Percentiles rank a stretch among this genome's conserved stretches.
These are phyloP conservation scores for Remorina albescens DNA, from an alignment of 2,797 vertebrate species.

Conservation along the genomic window DNA sequence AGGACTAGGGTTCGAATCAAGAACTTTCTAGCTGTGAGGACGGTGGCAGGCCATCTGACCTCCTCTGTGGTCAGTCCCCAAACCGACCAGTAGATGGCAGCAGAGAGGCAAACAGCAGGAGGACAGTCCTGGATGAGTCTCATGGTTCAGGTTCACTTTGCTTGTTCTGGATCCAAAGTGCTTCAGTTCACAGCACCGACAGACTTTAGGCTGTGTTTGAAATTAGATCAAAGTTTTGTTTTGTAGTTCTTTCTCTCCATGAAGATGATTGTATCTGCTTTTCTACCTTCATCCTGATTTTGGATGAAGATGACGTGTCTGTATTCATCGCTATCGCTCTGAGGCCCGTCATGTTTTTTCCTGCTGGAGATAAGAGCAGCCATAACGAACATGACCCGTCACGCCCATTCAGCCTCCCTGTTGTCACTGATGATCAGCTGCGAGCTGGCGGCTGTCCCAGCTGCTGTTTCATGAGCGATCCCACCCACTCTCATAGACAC, in stretches of 20 bases:
- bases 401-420: slow-evolving; percentile 29
- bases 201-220: background rate
- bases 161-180: no score
- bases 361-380: slow-evolving; percentile 50
- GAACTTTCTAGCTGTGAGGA: no score
- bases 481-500: no score
- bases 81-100: slow-evolving; percentile 23
- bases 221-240: background rate
- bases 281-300: background rate
- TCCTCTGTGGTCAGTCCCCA: no score
- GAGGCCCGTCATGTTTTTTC: slow-evolving; percentile 14
- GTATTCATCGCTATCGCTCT: background rate
- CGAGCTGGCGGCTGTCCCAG: background rate
- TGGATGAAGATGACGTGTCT: background rate
- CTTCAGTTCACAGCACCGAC: background rate
- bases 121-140: no score
- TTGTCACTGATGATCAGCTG: no score
- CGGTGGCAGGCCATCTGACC: no score
- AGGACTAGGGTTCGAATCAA: no score
- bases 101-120: background rate
- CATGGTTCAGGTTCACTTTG: no score
- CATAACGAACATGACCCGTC: slow-evolving; percentile 10
- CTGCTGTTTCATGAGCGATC: background rate
- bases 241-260: background rate
- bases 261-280: background rate